phyloP scores from a whole-genome alignment of 2,113 vertebrate genomes.

The Peucedramus taeniatus region DNA sequence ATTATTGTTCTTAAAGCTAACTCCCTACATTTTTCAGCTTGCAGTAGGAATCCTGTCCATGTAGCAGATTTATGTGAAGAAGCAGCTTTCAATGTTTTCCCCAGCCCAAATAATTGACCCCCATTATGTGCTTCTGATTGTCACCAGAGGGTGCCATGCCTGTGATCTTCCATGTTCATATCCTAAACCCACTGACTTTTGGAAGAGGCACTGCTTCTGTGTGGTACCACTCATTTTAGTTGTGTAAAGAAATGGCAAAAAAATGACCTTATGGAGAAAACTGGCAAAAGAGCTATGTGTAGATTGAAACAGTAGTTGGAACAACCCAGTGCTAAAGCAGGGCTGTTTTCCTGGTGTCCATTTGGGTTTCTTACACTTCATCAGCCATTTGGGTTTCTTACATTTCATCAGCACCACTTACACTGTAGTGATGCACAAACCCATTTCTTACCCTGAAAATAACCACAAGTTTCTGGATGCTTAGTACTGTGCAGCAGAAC shows the following conservation, averaged over 20 bases:
- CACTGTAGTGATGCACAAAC: not conserved
- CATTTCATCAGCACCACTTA: not conserved
- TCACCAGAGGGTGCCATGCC: constrained; percentile 32
- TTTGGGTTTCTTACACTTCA: not conserved
- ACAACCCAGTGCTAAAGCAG: not conserved
- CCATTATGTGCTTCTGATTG: not conserved
- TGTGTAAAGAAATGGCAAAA: not conserved
- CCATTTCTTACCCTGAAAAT: not conserved
- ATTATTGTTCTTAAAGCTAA: not conserved
- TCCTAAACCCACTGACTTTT: not conserved
- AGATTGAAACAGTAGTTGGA: not conserved
- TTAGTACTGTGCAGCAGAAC: not conserved
- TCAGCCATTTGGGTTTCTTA: not conserved
- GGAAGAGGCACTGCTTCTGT: not conserved
- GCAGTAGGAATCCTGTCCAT: not conserved
- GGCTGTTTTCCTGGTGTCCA: not conserved
- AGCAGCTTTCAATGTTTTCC: not conserved
- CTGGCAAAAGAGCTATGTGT: not conserved
- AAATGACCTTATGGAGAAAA: not conserved
- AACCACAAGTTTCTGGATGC: not conserved
- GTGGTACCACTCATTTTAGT: not conserved
- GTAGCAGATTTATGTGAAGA: not conserved
- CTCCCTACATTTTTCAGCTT: not conserved
- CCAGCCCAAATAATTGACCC: not conserved
- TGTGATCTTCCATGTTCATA: not conserved